Percentiles rank a stretch among this genome's conserved stretches.
phyloP scores from a whole-genome alignment of 1,140 invertebrate genomes.

The Sarcophaga bullata region DNA sequence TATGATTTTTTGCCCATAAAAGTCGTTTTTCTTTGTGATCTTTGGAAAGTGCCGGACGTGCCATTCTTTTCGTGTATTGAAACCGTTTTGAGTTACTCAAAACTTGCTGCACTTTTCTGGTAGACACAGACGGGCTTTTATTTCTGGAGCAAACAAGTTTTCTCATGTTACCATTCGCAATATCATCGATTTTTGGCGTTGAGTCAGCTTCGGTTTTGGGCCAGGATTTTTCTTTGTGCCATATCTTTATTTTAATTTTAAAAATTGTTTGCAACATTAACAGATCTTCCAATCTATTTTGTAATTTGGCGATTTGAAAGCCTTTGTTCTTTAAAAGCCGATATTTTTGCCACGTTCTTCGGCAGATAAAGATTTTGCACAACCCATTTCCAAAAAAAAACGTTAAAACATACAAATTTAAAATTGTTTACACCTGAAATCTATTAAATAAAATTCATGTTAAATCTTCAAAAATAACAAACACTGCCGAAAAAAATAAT shows the following conservation, averaged over 20 bases:
- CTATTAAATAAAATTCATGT: no score
- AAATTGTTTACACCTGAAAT: no score
- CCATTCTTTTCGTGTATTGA: slow-evolving; percentile 4
- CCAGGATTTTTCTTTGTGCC: background rate
- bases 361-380: background rate
- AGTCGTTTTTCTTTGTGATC: background rate
- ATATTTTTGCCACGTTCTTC: background rate
- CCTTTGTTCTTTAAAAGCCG: background rate
- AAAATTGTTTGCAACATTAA: background rate
- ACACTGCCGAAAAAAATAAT: background rate
- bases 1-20: background rate
- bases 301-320: background rate
- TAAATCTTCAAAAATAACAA: background rate
- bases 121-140: background rate
- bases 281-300: background rate
- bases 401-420: no score
- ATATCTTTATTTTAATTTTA: background rate
- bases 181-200: background rate
- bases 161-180: background rate
- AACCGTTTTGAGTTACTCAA: background rate
- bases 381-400: no score
- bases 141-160: background rate
- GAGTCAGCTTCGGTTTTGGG: background rate
- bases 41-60: background rate
- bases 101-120: background rate